A percentile compares a stretch with the other conserved stretches of the same genome.
Evolutionary conservation across 2,797 vertebrate genomes (phyloP).

Genomic region (Myotis planiceps): DNA sequence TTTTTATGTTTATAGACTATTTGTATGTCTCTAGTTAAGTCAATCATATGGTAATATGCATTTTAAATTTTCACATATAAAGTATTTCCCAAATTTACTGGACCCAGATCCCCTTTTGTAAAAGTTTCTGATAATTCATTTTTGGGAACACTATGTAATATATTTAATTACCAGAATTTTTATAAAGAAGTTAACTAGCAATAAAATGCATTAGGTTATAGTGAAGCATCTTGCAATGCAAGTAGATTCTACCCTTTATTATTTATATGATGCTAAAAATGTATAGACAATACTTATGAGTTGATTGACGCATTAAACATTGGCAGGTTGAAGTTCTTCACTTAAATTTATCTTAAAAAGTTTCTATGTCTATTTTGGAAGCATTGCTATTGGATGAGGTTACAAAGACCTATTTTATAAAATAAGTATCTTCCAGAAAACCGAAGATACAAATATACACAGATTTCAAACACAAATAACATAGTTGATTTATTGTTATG

Average conservation of each 20-base stretch:
- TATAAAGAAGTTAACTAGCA: neutral
- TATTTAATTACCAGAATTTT: neutral
- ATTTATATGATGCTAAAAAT: neutral
- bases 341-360: conserved; percentile 79
- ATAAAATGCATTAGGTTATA: neutral
- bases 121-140: neutral
- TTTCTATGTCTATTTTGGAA: conserved; percentile 79
- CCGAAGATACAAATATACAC: conserved; percentile 43
- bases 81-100: neutral
- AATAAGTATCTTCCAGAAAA: conserved; percentile 81
- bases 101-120: neutral
- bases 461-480: neutral
- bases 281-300: neutral
- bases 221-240: neutral
- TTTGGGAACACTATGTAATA: neutral
- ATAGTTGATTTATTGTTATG: neutral
- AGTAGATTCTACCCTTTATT: neutral
- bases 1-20: neutral
- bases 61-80: conserved; percentile 13
- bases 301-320: neutral
- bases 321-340: conserved; percentile 52
- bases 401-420: conserved; percentile 77
- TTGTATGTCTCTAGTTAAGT: neutral
- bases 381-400: conserved; percentile 74
- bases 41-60: neutral